Conservation (phyloP, 2,797 vertebrate species). For the Enteromius viviparus region DNA sequence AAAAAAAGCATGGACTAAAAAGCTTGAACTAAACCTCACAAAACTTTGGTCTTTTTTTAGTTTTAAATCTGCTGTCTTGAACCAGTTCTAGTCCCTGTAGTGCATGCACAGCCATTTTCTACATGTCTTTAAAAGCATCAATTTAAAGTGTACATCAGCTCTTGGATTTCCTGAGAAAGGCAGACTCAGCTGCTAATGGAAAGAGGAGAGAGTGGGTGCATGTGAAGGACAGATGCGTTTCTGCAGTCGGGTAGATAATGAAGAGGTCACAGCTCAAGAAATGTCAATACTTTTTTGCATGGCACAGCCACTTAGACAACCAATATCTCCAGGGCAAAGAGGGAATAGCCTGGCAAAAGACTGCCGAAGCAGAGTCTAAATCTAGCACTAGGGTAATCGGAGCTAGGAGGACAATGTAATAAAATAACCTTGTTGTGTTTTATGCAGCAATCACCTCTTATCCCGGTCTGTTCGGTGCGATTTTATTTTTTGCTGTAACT, state of each 20-base stretch:
- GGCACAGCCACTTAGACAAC: conserved; percentile 14
- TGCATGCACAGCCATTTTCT: neutral
- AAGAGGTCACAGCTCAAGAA: conserved; percentile 30
- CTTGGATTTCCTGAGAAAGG: conserved; percentile 15
- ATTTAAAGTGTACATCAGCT: conserved; percentile 18
- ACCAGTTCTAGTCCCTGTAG: neutral
- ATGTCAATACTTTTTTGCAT: conserved; percentile 33
- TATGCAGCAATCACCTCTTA: neutral
- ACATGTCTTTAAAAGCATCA: neutral
- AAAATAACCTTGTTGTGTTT: neutral
- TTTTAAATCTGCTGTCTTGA: neutral
- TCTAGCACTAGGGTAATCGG: neutral
- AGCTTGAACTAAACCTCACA: neutral
- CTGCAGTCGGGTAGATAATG: conserved; percentile 12
- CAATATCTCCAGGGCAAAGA: conserved; percentile 15
- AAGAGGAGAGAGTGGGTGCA: neutral
- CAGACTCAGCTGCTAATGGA: conserved; percentile 24
- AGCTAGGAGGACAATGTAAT: neutral
- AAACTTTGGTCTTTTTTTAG: neutral
- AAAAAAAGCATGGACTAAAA: neutral
- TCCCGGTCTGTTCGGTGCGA: neutral
- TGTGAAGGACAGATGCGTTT: neutral
- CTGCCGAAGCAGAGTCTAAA: neutral
- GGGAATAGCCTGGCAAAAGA: neutral
- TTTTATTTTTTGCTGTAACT: neutral